Evolutionary conservation across 2,113 vertebrate genomes (phyloP).

Genomic region (Melozone crissalis): DNA sequence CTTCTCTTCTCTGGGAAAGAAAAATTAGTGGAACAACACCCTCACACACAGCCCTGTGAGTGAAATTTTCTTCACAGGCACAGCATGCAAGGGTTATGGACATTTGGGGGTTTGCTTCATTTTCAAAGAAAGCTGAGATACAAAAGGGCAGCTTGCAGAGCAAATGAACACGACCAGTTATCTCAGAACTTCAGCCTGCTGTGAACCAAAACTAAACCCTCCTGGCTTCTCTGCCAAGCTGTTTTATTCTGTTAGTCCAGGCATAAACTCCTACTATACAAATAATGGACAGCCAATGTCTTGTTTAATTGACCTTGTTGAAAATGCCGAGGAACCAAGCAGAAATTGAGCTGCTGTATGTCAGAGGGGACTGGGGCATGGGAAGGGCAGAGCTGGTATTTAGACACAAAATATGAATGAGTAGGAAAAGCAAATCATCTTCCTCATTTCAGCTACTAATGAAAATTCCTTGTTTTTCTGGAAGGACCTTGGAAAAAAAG

Average conservation of each 20-base stretch:
- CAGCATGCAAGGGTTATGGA: neutral
- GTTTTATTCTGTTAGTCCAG: neutral
- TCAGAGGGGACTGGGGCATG: neutral
- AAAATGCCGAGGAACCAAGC: conserved; percentile 4
- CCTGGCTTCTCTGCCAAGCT: neutral
- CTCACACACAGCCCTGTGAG: neutral
- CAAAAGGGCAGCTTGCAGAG: neutral
- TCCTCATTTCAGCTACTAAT: neutral
- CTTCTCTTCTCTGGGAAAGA: neutral
- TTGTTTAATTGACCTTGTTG: conserved; percentile 50
- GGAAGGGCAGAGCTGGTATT: neutral
- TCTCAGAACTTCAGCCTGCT: neutral
- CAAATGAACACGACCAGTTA: neutral
- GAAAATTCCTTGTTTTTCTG: neutral
- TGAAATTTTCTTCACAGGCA: neutral
- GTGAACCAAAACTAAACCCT: neutral
- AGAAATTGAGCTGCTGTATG: neutral
- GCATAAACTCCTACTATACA: conserved; percentile 9
- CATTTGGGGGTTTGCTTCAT: neutral
- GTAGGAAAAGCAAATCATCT: neutral
- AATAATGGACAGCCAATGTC: neutral
- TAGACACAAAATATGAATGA: neutral
- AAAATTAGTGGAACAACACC: neutral
- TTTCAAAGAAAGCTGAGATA: conserved; percentile 18
- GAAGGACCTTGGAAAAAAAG: neutral